These are phyloP conservation scores for Emydocephalus ijimae DNA, from an alignment of 2,113 vertebrate species.

Conservation along the genomic window DNA sequence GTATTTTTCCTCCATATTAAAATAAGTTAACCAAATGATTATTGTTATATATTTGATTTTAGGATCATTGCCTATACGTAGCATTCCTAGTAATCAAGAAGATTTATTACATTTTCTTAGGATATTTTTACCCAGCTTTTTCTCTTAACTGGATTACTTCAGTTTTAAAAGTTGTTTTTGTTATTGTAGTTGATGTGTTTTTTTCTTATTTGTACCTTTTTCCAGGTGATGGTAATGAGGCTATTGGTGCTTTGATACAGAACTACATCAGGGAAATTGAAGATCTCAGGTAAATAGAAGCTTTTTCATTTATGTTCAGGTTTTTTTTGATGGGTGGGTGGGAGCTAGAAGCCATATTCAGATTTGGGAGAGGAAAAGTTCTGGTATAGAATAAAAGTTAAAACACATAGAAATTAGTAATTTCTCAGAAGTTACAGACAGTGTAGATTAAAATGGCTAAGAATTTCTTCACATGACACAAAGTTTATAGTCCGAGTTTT, in stretches of 20 bases:
- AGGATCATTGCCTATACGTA: not conserved
- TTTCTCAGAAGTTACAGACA: not conserved
- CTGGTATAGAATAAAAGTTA: not conserved
- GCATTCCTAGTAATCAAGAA: not conserved
- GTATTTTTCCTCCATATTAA: not conserved
- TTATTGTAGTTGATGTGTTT: not conserved
- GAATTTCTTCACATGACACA: not conserved
- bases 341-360: fast-evolving
- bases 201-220: not conserved
- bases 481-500: not conserved
- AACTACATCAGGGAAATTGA: conserved; percentile 96
- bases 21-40: not conserved
- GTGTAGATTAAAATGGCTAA: not conserved
- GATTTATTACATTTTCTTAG: fast-evolving
- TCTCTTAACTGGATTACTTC: not conserved
- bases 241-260: conserved; percentile 89
- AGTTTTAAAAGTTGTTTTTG: not conserved
- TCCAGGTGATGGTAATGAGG: conserved; percentile 86
- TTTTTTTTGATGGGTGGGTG: not conserved
- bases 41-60: not conserved
- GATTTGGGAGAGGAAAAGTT: not conserved
- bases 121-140: fast-evolving
- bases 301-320: not conserved
- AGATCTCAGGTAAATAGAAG: conserved; percentile 81
- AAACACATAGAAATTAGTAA: not conserved